Evolutionary conservation across 2,888 invertebrate genomes (phyloP), one percentile per base, ranked within the genome.

Genomic region (Clunio marinus): DNA sequence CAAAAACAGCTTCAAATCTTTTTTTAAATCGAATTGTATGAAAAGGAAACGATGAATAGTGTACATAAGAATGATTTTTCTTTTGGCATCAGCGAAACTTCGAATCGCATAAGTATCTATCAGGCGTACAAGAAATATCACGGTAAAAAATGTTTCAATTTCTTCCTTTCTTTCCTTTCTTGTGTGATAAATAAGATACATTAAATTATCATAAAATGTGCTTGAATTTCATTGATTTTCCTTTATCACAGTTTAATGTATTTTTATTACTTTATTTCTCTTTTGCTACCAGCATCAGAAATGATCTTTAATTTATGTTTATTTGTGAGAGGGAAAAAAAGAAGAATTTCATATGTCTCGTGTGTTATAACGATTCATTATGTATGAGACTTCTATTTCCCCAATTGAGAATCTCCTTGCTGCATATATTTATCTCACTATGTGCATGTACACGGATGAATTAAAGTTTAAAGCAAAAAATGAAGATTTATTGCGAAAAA

Each of bases 291-390:
- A 58, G 28, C 22, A 62, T 24, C 37, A 32, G 35, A 62, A 62
- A 62, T 62, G 41, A 62, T 62, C 62, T 62, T 62, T 62, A 62
- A 62, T 62, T 62, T 62, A 62, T 62, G 62, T 35, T 62, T 62
- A 62, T 62, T 62, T 62, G 62, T 62, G 35, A 15, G 37, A 2
- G 41, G 41, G 15, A 41, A 41, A 41, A 41, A 41, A 41, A 41
- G 41, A 41, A 22, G 57, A 27, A 37, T 37, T 62, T 62, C 62
- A 41, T 41, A 37, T 62, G 62, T 62, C 41, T 62, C 62, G 41
- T 41, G 41, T 41, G 41, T 41, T 41, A 41, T 41, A 41, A 41
- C 41, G 41, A 41, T 41, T 41, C 41, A 41, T 41, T 41, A 41
- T 41, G 41, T 41, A 41, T 41, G 41, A 41, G 41, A 41, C 41